Conservation (phyloP, 92 coral and sea anemone genomes). For the Zoanthus gigantus region DNA sequence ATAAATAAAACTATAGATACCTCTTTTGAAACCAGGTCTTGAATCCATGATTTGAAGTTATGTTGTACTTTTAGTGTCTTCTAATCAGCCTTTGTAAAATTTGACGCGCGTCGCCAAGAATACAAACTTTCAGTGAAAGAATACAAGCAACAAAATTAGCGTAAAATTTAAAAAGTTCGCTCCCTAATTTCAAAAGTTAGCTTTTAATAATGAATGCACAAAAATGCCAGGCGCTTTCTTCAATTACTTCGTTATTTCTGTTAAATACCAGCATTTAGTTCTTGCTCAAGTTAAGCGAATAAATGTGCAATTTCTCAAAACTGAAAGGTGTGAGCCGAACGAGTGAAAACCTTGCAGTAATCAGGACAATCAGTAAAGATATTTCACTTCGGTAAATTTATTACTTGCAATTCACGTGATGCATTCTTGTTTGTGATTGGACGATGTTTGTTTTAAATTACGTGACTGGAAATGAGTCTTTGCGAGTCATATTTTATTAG, state of each 20-base stretch:
- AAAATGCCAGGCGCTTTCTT: too few relatives aligned
- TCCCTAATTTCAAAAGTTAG: too few relatives aligned
- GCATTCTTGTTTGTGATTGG: constrained; percentile 1
- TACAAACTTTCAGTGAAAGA: too few relatives aligned
- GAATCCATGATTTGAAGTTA: constrained; percentile 12
- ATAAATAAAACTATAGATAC: not conserved
- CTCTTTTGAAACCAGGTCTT: constrained; percentile 34
- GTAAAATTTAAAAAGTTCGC: too few relatives aligned
- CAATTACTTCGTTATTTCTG: not conserved
- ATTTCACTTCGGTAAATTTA: constrained; percentile 16
- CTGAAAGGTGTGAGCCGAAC: constrained; percentile 14
- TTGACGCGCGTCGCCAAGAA: too few relatives aligned
- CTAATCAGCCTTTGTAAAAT: too few relatives aligned
- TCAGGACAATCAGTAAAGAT: not conserved
- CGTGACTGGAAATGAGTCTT: constrained; percentile 17
- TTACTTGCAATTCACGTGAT: constrained; percentile 34
- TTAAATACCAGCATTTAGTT: not conserved
- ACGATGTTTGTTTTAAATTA: constrained; percentile 4
- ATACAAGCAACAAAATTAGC: too few relatives aligned
- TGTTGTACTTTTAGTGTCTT: too few relatives aligned
- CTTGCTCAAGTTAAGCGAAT: not conserved
- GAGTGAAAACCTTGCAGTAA: not conserved
- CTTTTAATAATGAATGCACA: too few relatives aligned
- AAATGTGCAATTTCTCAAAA: not conserved
- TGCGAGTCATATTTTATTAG: not conserved